phyloP scores from a whole-genome alignment of 1,140 invertebrate genomes.

The Achatina immaculata region DNA sequence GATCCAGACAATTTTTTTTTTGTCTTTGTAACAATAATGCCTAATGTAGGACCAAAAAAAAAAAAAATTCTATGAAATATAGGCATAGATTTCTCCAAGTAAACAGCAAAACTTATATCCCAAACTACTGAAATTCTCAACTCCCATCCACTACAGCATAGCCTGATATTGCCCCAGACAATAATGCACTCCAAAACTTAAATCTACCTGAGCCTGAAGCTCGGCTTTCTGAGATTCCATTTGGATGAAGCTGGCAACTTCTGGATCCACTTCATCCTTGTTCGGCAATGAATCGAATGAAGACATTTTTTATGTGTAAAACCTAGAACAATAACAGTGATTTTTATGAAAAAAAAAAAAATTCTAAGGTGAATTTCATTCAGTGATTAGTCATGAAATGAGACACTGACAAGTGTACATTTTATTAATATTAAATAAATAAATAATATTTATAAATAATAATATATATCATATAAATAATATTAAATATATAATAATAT shows the following conservation, averaged over 20 bases:
- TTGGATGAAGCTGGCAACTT: constrained; percentile 45
- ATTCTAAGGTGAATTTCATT: not conserved
- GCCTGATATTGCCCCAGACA: too few species aligned
- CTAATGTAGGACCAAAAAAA: too few species aligned
- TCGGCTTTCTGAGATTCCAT: constrained; percentile 45
- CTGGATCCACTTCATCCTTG: constrained; percentile 41
- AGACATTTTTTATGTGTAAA: constrained; percentile 21
- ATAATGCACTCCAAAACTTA: too few species aligned
- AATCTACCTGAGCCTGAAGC: constrained; percentile 42
- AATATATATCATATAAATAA: not conserved
- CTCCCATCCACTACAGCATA: too few species aligned
- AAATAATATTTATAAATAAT: not conserved
- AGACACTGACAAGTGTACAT: not conserved
- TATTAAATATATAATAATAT: not conserved
- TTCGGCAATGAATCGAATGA: constrained; percentile 44
- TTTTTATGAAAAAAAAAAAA: too few species aligned
- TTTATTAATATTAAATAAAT: not conserved
- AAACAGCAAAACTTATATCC: too few species aligned
- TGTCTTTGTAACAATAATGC: too few species aligned
- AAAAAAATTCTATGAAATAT: too few species aligned
- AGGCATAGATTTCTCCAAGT: too few species aligned
- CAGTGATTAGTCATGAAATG: not conserved
- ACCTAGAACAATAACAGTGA: not conserved
- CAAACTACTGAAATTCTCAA: too few species aligned
- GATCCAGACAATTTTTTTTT: too few species aligned